These are phyloP conservation scores for Sebastes oblongus DNA, from an alignment of 2,797 vertebrate genomes.

Conservation along the genomic window DNA sequence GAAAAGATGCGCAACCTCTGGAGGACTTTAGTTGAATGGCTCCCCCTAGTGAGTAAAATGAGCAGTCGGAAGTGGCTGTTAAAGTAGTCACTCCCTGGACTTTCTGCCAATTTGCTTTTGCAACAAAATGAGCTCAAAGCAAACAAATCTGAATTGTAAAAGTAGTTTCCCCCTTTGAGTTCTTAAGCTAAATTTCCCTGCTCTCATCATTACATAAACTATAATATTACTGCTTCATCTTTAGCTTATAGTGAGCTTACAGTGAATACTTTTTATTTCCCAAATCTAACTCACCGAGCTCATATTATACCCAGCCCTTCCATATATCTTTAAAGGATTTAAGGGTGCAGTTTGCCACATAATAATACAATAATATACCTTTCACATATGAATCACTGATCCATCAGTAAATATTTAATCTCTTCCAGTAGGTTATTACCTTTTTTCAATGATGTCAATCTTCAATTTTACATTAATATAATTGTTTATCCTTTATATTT, in stretches of 20 bases:
- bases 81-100: constrained; percentile 2
- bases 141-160: background rate
- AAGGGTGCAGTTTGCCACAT: background rate
- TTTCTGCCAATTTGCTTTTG: background rate
- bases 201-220: background rate
- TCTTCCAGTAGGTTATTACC: background rate
- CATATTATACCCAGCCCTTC: background rate
- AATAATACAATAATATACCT: background rate
- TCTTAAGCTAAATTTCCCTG: background rate
- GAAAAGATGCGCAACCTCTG: constrained; percentile 60
- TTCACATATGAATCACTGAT: background rate
- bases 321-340: background rate
- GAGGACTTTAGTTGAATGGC: constrained; percentile 61
- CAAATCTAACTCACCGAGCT: background rate
- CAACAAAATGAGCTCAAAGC: background rate
- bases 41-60: constrained; percentile 65
- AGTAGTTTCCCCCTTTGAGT: background rate
- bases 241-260: background rate
- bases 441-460: background rate
- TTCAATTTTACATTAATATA: background rate
- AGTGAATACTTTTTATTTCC: background rate
- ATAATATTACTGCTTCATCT: background rate
- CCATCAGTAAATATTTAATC: background rate
- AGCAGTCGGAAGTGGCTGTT: constrained; percentile 4
- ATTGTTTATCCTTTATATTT: background rate